These are phyloP conservation scores for Bradysia coprophila DNA, from an alignment of 1,140 invertebrate genomes.

Conservation along the genomic window DNA sequence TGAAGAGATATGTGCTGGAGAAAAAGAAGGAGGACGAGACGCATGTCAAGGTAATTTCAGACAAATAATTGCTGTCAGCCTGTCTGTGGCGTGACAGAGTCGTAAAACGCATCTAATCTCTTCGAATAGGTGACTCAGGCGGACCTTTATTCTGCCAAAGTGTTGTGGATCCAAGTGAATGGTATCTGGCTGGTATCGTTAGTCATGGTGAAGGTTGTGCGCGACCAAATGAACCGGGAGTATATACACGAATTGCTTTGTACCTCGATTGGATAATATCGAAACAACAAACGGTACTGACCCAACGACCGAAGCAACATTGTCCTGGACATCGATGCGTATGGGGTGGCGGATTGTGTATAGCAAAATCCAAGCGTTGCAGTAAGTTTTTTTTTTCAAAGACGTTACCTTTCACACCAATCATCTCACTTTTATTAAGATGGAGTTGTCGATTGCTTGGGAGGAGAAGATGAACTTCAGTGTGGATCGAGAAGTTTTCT, in stretches of 20 bases:
- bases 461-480: conserved; percentile 54
- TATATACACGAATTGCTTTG: conserved; percentile 57
- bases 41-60: conserved; percentile 39
- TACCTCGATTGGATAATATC: conserved; percentile 52
- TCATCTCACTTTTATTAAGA: no score
- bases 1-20: conserved; percentile 56
- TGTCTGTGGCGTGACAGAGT: no score
- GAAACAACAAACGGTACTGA: conserved; percentile 6
- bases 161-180: conserved; percentile 34
- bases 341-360: conserved; percentile 38
- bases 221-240: conserved; percentile 53
- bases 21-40: conserved; percentile 50
- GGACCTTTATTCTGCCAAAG: conserved; percentile 58
- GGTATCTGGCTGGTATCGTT: conserved; percentile 58
- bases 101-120: background rate
- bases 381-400: no score
- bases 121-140: conserved; percentile 43
- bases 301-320: conserved; percentile 28
- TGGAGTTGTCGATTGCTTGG: conserved; percentile 48
- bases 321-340: conserved; percentile 52
- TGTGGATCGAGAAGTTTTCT: no score
- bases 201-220: conserved; percentile 71
- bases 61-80: background rate
- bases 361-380: conserved; percentile 41
- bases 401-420: no score